Base-by-base conservation (phyloP, 2,113 vertebrate genomes). In the Pelodiscus sinensis region DNA sequence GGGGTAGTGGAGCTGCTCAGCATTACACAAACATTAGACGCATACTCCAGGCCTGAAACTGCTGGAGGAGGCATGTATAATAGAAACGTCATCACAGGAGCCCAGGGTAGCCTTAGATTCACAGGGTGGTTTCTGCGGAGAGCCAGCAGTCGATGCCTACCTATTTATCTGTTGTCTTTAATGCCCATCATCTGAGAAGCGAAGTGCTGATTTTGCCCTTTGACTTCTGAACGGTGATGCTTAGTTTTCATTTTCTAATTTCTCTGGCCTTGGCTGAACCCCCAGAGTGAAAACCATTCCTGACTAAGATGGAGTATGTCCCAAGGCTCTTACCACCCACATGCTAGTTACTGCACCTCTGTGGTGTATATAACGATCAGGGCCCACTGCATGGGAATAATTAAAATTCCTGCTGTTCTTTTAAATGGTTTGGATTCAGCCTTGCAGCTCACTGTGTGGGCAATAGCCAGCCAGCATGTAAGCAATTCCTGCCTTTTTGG, bases 391-490 rank as follows among this genome's bases (percentile, higher is more conserved):
- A 91, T 0, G 93, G 94, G 96, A 95, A 96, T 96, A 96, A 97
- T 97, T 97, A 95, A 96, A 97, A 96, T 86, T 93, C 96, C 94
- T 92, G 93, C 96, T 97, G 96, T 93, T 92, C 90, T 95, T 94
- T 96, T 90, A 93, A 94, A 95, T 81, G 92, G 95, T 94, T 93
- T 94, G 88, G 94, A 96, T 92, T 73, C 90, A 91, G 88, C 90
- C 88, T 89, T 18, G 89, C 88, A 94, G 92, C 91, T 91, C 89
- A 8, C 0, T 51, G 60, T 84, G 80, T 44, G 22, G 15, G 80
- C 18, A 22, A 13, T 52, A 80, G 79, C 29, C 79, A 35, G 79
- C 79, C 54, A 56, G 31, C 9, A 5, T 44, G 88, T 85, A 90
- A 96, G 86, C 0, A 2, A 92, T 89, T 85, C 84, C 93, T 95